Conservation (phyloP, 2,888 invertebrate species). For the Gymnosoma rotundatum region DNA sequence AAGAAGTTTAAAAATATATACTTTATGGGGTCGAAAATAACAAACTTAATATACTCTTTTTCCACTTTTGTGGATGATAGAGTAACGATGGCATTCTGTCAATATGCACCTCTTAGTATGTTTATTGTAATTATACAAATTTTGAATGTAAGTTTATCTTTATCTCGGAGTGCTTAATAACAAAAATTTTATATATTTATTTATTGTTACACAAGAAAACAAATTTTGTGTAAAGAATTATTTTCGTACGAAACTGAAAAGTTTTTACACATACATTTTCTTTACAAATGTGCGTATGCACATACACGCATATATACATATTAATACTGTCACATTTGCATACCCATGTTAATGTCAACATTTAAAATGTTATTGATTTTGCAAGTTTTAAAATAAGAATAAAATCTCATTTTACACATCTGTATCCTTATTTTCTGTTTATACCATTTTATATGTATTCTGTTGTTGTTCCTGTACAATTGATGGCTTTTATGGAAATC, state of each 20-base stretch:
- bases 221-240: neutral
- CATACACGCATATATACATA: neutral
- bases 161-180: too few species aligned
- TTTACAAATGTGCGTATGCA: neutral
- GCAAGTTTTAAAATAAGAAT: neutral
- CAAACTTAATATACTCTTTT: too few species aligned
- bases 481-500: neutral
- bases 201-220: too few species aligned
- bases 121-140: too few species aligned
- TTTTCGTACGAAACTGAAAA: neutral
- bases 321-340: neutral
- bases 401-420: neutral
- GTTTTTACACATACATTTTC: too few species aligned
- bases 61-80: too few species aligned
- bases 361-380: neutral
- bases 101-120: too few species aligned
- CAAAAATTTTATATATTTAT: too few species aligned
- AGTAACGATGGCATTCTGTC: too few species aligned
- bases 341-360: neutral
- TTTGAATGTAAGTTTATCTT: too few species aligned
- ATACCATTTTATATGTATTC: neutral
- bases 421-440: slow-evolving; percentile 11
- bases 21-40: too few species aligned
- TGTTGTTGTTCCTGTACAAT: neutral
- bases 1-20: too few species aligned